phyloP scores from a whole-genome alignment of 2,113 vertebrate species.

The Pelecanus crispus region DNA sequence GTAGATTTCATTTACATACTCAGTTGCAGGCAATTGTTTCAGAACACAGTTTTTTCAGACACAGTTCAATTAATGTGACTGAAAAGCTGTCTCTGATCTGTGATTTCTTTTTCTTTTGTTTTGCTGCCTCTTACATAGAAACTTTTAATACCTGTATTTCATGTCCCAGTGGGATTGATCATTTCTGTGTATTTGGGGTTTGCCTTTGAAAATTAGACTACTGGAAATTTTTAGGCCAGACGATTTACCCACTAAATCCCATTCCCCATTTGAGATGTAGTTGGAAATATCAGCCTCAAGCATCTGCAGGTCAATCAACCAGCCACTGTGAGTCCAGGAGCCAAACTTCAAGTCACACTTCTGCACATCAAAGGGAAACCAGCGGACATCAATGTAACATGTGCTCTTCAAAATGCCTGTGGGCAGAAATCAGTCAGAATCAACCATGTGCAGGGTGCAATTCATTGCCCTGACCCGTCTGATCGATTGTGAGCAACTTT shows the following conservation, averaged over 20 bases:
- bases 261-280: conserved; percentile 90
- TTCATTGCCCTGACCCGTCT: background rate
- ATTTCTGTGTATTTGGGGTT: background rate
- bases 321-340: conserved; percentile 89
- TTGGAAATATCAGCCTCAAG: conserved; percentile 85
- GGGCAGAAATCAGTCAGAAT: background rate
- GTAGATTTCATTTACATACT: background rate
- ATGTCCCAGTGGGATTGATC: background rate
- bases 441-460: background rate
- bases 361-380: conserved; percentile 92
- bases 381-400: conserved; percentile 89
- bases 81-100: background rate
- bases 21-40: background rate
- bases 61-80: background rate
- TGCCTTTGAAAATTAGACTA: background rate
- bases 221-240: background rate
- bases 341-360: conserved; percentile 91
- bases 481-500: background rate
- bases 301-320: conserved; percentile 90
- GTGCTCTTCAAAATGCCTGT: conserved; percentile 75
- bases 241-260: conserved; percentile 88
- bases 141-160: background rate
- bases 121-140: background rate
- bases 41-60: background rate
- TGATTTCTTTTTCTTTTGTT: background rate